Percentiles rank a stretch among this genome's conserved stretches.
Conservation (phyloP, 2,888 invertebrate genomes). For the Linnaemya vulpina region DNA sequence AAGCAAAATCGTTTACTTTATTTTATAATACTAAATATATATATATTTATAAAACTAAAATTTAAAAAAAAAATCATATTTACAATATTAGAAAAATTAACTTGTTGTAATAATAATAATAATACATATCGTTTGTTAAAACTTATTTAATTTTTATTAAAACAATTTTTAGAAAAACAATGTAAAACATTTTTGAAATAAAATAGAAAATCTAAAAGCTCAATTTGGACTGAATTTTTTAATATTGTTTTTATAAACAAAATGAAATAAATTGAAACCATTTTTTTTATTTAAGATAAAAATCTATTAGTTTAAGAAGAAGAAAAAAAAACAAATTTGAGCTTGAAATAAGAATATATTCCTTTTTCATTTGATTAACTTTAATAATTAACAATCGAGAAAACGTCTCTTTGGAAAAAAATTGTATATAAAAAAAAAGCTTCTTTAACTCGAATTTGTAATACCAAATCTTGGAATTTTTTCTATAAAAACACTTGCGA, state of each 20-base stretch:
- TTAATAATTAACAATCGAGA: conserved; percentile 9
- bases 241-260: conserved; percentile 75
- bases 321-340: conserved; percentile 45
- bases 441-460: not conserved
- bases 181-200: conserved; percentile 31
- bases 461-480: not conserved
- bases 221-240: conserved; percentile 80
- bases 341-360: conserved; percentile 45
- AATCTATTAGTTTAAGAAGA: conserved; percentile 13
- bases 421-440: not conserved
- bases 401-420: not conserved
- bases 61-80: conserved; percentile 24
- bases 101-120: conserved; percentile 16
- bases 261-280: conserved; percentile 19
- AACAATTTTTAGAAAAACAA: conserved; percentile 37
- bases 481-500: not conserved
- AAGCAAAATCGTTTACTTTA: conserved; percentile 58
- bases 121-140: conserved; percentile 56
- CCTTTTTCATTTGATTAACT: conserved; percentile 5
- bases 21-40: conserved; percentile 34
- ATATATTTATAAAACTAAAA: not conserved
- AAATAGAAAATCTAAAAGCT: conserved; percentile 75
- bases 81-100: conserved; percentile 19
- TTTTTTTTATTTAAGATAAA: conserved; percentile 60
- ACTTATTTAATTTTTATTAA: conserved; percentile 21